Base-by-base conservation (phyloP, 2,888 invertebrate genomes). In the Erebia palarica region DNA sequence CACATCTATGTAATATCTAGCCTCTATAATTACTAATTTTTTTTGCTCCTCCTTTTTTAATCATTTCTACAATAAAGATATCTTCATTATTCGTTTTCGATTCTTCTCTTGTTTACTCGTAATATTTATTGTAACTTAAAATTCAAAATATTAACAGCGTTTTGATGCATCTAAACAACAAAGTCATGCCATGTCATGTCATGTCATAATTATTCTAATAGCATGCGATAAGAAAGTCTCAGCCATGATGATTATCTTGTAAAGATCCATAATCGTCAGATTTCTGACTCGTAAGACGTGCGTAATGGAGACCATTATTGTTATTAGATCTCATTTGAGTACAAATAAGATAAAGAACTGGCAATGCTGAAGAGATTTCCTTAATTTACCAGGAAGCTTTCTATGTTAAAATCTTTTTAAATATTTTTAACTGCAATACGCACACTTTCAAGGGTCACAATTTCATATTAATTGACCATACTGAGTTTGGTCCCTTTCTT, bases 261-360 rank as follows among this genome's bases (percentile, higher is more conserved):
- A 63, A 49, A 63, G 11, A 14, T 18, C 21, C 49, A 49, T 63
- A 21, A 63, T 63, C 18, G 44, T 63, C 21, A 9, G 49, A 63
- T 63, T 49, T 63, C 63, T 63, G 63, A 49, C 18, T 63, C 13
- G 60, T 47, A 16, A 18, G 63, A 63, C 63, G 21, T 63, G 47
- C 63, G 14, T 63, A 14, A 61, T 47, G 47, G 18, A 14, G 14
- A 63, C 49, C 21, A 61, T 63, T 63, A 47, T 63, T 49, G 63
- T 63, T 63, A 61, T 47, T 21, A 13, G 11, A 21, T 49, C 49
- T 49, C 21, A 27, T 63, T 49, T 49, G 18, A 63, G 49, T 63
- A 63, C 9, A 36, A 36, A 21, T 44, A 18, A 60, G n/a, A 42
- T 16, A 44, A 44, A 16, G 11, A 18, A 18, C 44, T 11, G 10